Conservation (phyloP, 2,797 vertebrate species). For the Graptemys geographica region DNA sequence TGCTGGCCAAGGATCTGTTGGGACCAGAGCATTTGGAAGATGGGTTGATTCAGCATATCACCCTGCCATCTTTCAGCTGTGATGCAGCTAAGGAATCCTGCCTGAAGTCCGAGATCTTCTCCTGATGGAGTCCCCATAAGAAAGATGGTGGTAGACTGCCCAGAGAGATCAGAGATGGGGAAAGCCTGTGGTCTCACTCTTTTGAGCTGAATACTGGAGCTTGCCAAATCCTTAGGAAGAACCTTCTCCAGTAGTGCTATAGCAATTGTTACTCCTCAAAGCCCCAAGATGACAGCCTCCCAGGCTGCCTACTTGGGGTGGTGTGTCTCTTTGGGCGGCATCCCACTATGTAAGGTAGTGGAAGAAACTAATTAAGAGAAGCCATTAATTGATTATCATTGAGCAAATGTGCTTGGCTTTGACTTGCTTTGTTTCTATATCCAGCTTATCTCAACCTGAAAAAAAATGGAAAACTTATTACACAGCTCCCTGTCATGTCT, state of each 20-base stretch:
- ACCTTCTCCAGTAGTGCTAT: not conserved
- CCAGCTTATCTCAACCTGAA: slow-evolving; percentile 17
- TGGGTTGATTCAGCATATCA: not conserved
- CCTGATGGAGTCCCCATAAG: not conserved
- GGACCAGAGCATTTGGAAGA: not conserved
- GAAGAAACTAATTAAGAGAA: slow-evolving; percentile 32
- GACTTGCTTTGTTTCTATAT: slow-evolving; percentile 13
- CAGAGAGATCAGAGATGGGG: fast-evolving
- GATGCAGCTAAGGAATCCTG: not conserved
- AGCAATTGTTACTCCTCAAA: not conserved
- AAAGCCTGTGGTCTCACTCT: not conserved
- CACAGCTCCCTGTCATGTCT: not conserved
- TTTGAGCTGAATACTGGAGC: not conserved
- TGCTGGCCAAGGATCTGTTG: not conserved
- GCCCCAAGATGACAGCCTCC: slow-evolving; percentile 3
- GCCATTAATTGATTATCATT: slow-evolving; percentile 13
- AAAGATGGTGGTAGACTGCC: not conserved
- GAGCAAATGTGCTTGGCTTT: slow-evolving; percentile 11
- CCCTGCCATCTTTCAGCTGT: not conserved
- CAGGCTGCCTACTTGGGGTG: not conserved
- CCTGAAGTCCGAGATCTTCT: not conserved
- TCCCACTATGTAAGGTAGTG: not conserved
- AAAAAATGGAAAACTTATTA: slow-evolving; percentile 34
- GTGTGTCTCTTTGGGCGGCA: not conserved
- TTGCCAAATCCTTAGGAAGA: not conserved